Conservation (phyloP, 2,797 vertebrate species). For the Hoplostethus mediterraneus region DNA sequence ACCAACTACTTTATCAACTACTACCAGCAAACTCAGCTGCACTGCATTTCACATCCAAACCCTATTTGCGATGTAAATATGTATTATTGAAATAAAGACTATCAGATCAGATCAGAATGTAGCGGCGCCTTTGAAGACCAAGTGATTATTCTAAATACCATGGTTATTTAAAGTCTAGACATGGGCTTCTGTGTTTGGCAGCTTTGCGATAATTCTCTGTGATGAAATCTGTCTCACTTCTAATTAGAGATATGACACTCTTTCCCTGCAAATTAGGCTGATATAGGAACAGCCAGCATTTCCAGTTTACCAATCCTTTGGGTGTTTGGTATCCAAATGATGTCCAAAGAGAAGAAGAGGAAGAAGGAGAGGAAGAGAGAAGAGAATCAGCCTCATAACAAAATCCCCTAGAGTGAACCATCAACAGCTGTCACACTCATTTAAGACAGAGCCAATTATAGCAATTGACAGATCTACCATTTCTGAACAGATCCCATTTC, state of each 20-base stretch:
- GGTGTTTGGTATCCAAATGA: conserved; percentile 24
- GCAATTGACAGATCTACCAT: conserved; percentile 52
- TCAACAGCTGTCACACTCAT: conserved; percentile 53
- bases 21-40: neutral
- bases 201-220: conserved; percentile 53
- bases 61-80: conserved; percentile 20
- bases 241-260: conserved; percentile 54
- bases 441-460: conserved; percentile 52
- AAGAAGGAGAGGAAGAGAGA: conserved; percentile 3
- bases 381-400: conserved; percentile 5
- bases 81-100: conserved; percentile 12
- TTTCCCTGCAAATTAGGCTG: conserved; percentile 51
- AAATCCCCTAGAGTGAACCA: conserved; percentile 17
- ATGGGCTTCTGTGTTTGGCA: conserved; percentile 50
- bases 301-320: conserved; percentile 12
- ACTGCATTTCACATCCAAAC: conserved; percentile 13
- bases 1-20: neutral
- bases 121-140: conserved; percentile 31
- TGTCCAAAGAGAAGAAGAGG: neutral
- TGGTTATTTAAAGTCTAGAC: conserved; percentile 43
- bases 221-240: conserved; percentile 42
- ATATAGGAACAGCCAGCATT: conserved; percentile 25
- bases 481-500: conserved; percentile 48
- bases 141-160: conserved; percentile 12
- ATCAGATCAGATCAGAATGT: conserved; percentile 15